These are phyloP conservation scores for Mungos mungo DNA, from an alignment of 2,113 vertebrate species.

Conservation along the genomic window DNA sequence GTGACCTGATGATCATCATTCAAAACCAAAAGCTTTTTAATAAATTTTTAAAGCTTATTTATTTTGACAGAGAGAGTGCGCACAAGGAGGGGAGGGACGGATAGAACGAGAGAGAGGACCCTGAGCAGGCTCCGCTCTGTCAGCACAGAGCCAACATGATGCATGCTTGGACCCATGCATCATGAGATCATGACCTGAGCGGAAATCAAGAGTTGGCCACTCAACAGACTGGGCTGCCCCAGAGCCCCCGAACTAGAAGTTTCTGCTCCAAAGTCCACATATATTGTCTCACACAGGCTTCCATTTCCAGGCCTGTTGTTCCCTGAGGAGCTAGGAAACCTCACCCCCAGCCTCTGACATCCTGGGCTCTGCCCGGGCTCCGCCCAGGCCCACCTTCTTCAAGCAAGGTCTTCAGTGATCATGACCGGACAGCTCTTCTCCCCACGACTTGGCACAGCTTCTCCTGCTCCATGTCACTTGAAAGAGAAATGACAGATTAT, in stretches of 20 bases:
- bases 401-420: background rate
- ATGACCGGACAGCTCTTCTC: background rate
- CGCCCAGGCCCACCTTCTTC: no score
- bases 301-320: background rate
- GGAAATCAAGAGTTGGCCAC: no score
- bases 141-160: no score
- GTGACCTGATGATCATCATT: background rate
- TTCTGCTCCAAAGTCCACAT: background rate
- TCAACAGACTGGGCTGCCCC: no score
- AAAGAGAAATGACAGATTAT: background rate
- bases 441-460: accelerated
- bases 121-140: no score
- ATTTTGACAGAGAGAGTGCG: no score
- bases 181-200: no score
- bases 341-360: background rate
- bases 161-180: no score
- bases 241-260: background rate
- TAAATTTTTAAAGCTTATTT: no score
- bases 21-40: background rate
- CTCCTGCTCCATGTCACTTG: background rate
- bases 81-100: no score
- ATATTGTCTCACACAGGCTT: background rate
- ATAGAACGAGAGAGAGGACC: no score
- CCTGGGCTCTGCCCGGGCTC: background rate
- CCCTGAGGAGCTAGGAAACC: background rate